Conservation (phyloP, 2,797 vertebrate genomes). For the Morelia viridis region DNA sequence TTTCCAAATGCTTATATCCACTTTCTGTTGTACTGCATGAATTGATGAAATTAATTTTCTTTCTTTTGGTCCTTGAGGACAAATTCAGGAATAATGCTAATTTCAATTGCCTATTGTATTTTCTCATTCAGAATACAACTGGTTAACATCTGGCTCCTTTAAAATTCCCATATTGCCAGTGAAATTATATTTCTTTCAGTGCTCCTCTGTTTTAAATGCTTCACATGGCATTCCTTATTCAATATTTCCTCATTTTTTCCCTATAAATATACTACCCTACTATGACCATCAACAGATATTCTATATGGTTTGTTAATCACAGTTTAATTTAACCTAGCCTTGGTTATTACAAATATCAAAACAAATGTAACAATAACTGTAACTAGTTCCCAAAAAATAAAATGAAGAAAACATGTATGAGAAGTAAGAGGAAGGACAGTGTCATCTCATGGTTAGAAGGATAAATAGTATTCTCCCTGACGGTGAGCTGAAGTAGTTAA, state of each 20-base stretch:
- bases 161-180: background rate
- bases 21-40: background rate
- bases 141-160: background rate
- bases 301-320: background rate
- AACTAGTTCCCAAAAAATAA: background rate
- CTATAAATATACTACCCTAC: conserved; percentile 29
- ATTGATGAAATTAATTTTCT: conserved; percentile 8
- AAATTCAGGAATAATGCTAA: conserved; percentile 30
- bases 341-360: background rate
- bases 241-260: conserved; percentile 49
- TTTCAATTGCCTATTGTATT: background rate
- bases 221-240: background rate
- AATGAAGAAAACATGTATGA: background rate
- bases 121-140: background rate
- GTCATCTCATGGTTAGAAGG: background rate
- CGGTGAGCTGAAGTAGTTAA: background rate
- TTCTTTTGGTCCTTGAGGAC: conserved; percentile 25
- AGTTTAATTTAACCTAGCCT: background rate
- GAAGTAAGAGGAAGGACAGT: background rate
- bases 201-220: background rate
- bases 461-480: background rate
- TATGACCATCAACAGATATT: background rate
- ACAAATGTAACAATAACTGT: background rate
- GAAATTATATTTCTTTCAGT: background rate
- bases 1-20: background rate